Conservation (phyloP, 2,797 vertebrate species). For the Etheostoma perlongum region DNA sequence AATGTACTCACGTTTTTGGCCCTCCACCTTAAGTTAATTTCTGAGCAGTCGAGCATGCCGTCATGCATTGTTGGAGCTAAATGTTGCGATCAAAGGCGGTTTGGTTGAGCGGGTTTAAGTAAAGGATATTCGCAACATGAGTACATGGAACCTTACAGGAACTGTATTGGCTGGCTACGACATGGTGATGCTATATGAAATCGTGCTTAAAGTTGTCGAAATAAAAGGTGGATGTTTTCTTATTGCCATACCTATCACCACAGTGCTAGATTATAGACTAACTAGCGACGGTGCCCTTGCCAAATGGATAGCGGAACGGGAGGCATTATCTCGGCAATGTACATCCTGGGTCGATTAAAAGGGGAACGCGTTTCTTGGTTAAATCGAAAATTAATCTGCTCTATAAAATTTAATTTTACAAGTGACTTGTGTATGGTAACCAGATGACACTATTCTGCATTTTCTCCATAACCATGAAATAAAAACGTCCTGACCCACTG, state of each 20-base stretch:
- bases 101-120: no score
- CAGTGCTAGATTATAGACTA: no score
- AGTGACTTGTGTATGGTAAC: background rate
- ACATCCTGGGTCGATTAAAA: no score
- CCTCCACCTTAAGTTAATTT: no score
- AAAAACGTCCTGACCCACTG: background rate
- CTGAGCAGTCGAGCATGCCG: background rate
- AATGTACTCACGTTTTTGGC: no score
- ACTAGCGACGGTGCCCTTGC: no score
- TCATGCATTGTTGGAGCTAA: background rate
- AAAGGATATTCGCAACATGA: background rate
- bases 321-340: no score
- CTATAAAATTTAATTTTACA: background rate
- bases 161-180: background rate
- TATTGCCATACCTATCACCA: no score
- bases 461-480: background rate
- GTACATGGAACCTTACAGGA: background rate
- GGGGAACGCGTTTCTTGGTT: no score
- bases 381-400: background rate
- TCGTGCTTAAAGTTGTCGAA: background rate
- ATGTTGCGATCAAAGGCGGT: no score
- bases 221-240: background rate
- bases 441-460: background rate
- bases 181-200: background rate
- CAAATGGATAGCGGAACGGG: no score